phyloP scores from a whole-genome alignment of 2,797 vertebrate species.

The Chanos chanos region DNA sequence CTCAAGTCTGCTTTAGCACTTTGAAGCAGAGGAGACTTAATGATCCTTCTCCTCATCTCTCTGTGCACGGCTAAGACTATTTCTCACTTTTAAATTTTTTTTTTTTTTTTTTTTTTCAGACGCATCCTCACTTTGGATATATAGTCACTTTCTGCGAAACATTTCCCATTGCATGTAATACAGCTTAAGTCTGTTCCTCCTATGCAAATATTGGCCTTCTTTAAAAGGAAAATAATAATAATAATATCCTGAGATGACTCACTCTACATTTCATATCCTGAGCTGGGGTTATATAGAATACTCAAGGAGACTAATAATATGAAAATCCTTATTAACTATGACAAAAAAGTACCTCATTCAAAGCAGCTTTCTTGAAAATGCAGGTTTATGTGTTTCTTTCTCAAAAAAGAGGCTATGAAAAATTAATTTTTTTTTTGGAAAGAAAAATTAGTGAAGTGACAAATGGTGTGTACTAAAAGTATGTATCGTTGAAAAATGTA shows the following conservation, averaged over 20 bases:
- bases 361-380: conserved; percentile 5
- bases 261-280: conserved; percentile 54
- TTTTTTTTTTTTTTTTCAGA: conserved; percentile 42
- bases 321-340: conserved; percentile 13
- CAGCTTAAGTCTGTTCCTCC: conserved; percentile 43
- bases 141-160: conserved; percentile 54
- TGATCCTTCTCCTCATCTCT: conserved; percentile 61
- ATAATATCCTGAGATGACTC: conserved; percentile 49
- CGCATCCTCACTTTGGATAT: conserved; percentile 53
- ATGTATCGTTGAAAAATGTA: too few relatives aligned
- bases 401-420: conserved; percentile 4
- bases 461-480: too few relatives aligned
- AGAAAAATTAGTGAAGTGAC: background rate
- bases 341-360: conserved; percentile 4
- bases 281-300: conserved; percentile 54
- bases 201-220: conserved; percentile 56
- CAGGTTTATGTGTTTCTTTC: conserved; percentile 4
- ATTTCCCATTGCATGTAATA: conserved; percentile 51
- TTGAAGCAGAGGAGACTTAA: conserved; percentile 63
- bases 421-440: too few relatives aligned
- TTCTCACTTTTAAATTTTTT: conserved; percentile 50
- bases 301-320: conserved; percentile 31
- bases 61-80: conserved; percentile 59
- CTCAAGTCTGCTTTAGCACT: conserved; percentile 65
- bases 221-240: conserved; percentile 21